Evolutionary conservation across 2,113 vertebrate species (phyloP), one percentile per base, ranked within the genome.

Genomic region (Herpetotheres cachinnans): DNA sequence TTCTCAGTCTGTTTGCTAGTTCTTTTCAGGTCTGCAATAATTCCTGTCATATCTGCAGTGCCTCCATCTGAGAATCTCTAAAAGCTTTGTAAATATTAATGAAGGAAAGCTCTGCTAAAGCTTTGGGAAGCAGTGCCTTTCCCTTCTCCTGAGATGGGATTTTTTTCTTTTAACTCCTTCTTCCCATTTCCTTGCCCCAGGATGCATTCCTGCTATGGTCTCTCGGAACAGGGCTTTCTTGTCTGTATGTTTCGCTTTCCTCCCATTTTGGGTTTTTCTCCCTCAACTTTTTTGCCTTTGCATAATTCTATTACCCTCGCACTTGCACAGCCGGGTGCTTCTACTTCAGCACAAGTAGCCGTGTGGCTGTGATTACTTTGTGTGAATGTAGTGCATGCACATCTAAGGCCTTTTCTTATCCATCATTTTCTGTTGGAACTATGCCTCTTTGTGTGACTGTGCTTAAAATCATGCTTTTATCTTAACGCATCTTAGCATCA

Each of bases 71-170:
- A 97, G 95, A 91, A 92, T 93, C 87, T 93, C 78, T 91, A 83
- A 97, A 96, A 94, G 91, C 94, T 96, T 93, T 91, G 94, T 97
- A 95, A 97, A 97, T 97, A 97, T 97, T 97, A 96, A 97, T 97
- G 96, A 97, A 94, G 89, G 52, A 94, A 91, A 91, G 87, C 93
- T 93, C 76, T 93, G 74, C 71, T 95, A 82, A 94, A 91, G 91
- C 94, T 89, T 93, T 91, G 86, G 58, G 82, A 95, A 91, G 85
- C 82, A 71, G 32, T 80, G 81, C 46, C 21, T 93, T 94, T 95
- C 54, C 26, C 21, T 91, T 86, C 55, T 96, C 59, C 73, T 67
- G 73, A 91, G 62, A 76, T 58, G 29, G 30, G 52, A 34, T 62
- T 80, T 92, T 86, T 95, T 90, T 91, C 79, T 40, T 96, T 95